Evolutionary conservation across 2,888 invertebrate genomes (phyloP).

Genomic region (Arenicola marina): DNA sequence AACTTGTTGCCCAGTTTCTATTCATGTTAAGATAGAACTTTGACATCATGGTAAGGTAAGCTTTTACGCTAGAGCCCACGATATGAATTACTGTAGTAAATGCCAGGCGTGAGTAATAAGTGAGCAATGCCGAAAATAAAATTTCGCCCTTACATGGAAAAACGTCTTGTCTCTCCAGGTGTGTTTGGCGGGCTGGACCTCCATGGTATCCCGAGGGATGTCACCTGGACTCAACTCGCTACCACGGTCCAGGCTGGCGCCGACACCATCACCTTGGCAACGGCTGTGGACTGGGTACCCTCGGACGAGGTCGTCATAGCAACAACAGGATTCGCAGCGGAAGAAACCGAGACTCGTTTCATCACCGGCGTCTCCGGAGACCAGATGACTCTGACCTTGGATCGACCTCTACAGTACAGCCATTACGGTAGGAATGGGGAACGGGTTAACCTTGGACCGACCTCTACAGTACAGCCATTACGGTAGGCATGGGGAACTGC

Average conservation of each 20-base stretch:
- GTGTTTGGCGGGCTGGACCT: conserved; percentile 17
- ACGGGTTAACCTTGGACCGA: conserved; percentile 10
- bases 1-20: too few relatives aligned
- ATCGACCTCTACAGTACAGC: not conserved
- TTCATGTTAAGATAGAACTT: too few relatives aligned
- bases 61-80: too few relatives aligned
- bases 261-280: not conserved
- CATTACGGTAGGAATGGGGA: conserved; percentile 23
- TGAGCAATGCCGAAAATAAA: too few relatives aligned
- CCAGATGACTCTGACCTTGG: conserved; percentile 4
- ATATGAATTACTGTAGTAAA: too few relatives aligned
- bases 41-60: too few relatives aligned
- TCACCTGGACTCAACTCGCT: conserved; percentile 29
- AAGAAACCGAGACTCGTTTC: conserved; percentile 23
- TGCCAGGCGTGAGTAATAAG: too few relatives aligned
- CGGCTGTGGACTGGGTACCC: conserved; percentile 25
- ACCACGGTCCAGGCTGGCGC: conserved; percentile 22
- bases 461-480: conserved; percentile 8
- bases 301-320: conserved; percentile 28
- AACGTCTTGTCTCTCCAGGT: conserved; percentile 5
- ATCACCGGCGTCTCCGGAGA: conserved; percentile 21
- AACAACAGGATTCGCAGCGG: conserved; percentile 20
- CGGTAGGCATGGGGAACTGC: too few relatives aligned
- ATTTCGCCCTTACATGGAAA: too few relatives aligned
- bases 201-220: conserved; percentile 5